Percentiles rank a stretch among this genome's conserved stretches.
Evolutionary conservation across 2,888 invertebrate species (phyloP).

Genomic region (Oscheius sp.): DNA sequence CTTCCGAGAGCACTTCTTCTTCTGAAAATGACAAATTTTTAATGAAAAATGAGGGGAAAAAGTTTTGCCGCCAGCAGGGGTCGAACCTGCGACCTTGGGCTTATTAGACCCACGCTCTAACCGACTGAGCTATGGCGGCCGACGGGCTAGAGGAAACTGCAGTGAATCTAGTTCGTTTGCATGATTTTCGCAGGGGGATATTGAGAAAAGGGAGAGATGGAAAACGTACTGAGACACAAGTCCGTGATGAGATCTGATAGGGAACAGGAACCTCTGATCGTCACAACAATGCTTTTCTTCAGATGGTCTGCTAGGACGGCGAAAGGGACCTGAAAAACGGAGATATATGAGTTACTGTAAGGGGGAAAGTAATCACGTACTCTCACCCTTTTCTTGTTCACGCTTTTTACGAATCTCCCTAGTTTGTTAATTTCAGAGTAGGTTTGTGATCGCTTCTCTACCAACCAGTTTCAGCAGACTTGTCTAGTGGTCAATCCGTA

Average conservation of each 20-base stretch:
- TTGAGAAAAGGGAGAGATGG: neutral
- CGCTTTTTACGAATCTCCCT: neutral
- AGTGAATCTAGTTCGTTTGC: neutral
- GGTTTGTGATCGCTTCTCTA: too few species aligned
- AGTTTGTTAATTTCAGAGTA: neutral
- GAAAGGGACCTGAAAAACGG: slow-evolving; percentile 82
- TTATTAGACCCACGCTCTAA: slow-evolving; percentile 74
- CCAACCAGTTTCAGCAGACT: too few species aligned
- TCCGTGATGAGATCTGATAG: slow-evolving; percentile 81
- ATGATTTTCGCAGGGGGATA: neutral
- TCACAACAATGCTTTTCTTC: slow-evolving; percentile 84
- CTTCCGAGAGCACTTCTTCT: slow-evolving; percentile 68
- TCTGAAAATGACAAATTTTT: slow-evolving; percentile 33
- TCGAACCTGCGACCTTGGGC: slow-evolving; percentile 73
- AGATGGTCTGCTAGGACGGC: slow-evolving; percentile 87
- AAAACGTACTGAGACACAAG: slow-evolving; percentile 56
- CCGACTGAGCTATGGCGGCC: slow-evolving; percentile 73
- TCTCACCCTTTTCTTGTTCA: neutral
- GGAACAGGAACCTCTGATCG: slow-evolving; percentile 87
- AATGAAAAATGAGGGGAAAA: slow-evolving; percentile 38
- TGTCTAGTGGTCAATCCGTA: neutral
- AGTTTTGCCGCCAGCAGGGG: slow-evolving; percentile 71
- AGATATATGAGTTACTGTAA: too few species aligned
- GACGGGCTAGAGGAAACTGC: neutral
- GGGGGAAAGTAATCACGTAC: too few species aligned